A percentile compares a stretch with the other conserved stretches of the same genome.
These are phyloP conservation scores for Xanthia icteritia DNA, from an alignment of 2,888 invertebrate genomes.

Conservation along the genomic window DNA sequence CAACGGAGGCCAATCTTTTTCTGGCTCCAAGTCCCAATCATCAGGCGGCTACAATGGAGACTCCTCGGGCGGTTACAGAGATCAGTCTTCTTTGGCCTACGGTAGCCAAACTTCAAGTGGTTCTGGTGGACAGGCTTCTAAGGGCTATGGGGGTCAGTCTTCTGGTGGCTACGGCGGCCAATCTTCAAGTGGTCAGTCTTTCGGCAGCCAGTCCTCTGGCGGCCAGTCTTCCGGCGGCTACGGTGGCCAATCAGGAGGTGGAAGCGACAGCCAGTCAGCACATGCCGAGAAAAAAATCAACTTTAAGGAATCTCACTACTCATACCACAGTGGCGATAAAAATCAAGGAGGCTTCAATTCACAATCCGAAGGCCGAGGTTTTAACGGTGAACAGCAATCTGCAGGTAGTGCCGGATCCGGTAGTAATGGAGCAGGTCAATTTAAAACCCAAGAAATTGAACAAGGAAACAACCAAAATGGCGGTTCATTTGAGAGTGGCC, in stretches of 20 bases:
- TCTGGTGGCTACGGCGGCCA: not conserved
- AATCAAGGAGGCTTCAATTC: constrained; percentile 36
- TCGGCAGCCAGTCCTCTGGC: not conserved
- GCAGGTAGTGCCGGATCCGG: not conserved
- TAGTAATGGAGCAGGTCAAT: constrained; percentile 14
- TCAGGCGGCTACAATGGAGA: constrained; percentile 16
- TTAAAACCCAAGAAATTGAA: constrained; percentile 27
- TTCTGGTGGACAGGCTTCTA: constrained; percentile 13
- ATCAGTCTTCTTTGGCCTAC: constrained; percentile 26
- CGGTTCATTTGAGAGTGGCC: constrained; percentile 25
- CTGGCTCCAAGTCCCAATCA: not conserved
- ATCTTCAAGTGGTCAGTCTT: constrained; percentile 13
- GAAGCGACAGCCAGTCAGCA: constrained; percentile 19
- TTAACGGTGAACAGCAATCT: constrained; percentile 36
- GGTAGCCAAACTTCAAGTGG: constrained; percentile 15
- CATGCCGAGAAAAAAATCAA: constrained; percentile 50
- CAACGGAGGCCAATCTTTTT: not conserved
- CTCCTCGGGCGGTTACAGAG: constrained; percentile 23
- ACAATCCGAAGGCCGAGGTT: constrained; percentile 37
- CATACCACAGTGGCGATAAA: constrained; percentile 65
- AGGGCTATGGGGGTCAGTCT: constrained; percentile 11
- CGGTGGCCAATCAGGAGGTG: constrained; percentile 21
- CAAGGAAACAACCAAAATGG: constrained; percentile 18
- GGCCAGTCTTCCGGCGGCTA: not conserved
- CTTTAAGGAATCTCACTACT: constrained; percentile 70